These are phyloP conservation scores for Gisinianus flammeolus DNA, from an alignment of 2,888 invertebrate species.

Conservation along the genomic window DNA sequence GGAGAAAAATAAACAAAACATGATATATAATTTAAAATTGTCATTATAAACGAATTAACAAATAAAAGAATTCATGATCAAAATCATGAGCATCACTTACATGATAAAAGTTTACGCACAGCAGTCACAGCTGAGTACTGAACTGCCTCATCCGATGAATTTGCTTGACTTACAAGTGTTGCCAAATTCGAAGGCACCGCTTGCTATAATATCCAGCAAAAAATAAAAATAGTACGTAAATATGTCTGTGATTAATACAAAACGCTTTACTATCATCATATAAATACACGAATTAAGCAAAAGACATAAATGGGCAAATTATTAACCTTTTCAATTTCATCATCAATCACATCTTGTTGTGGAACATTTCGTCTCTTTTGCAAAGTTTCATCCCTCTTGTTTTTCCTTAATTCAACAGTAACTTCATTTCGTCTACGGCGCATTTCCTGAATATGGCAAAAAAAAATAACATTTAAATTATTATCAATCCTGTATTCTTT, in stretches of 20 bases:
- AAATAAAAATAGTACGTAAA: background rate
- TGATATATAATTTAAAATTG: background rate
- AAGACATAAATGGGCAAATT: too few species aligned
- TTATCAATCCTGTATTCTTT: background rate
- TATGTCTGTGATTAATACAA: background rate
- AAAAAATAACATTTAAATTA: background rate
- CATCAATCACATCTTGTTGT: conserved; percentile 68
- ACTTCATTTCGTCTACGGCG: conserved; percentile 95
- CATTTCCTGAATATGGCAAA: conserved; percentile 79
- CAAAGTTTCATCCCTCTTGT: conserved; percentile 95
- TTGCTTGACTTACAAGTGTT: conserved; percentile 53
- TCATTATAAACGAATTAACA: too few species aligned
- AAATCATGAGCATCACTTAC: too few species aligned
- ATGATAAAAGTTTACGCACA: too few species aligned
- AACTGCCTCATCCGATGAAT: conserved; percentile 49
- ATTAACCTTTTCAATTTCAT: conserved; percentile 54
- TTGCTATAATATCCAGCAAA: conserved; percentile 7
- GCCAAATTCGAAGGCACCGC: conserved; percentile 53
- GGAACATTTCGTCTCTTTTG: conserved; percentile 96
- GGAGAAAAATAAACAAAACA: background rate
- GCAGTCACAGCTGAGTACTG: conserved; percentile 69
- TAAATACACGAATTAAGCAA: conserved; percentile 22
- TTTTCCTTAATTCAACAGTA: conserved; percentile 95
- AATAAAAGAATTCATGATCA: too few species aligned
- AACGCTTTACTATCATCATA: background rate